Conservation (phyloP, 2,113 vertebrate species). For the Monarcha castaneiventris region DNA sequence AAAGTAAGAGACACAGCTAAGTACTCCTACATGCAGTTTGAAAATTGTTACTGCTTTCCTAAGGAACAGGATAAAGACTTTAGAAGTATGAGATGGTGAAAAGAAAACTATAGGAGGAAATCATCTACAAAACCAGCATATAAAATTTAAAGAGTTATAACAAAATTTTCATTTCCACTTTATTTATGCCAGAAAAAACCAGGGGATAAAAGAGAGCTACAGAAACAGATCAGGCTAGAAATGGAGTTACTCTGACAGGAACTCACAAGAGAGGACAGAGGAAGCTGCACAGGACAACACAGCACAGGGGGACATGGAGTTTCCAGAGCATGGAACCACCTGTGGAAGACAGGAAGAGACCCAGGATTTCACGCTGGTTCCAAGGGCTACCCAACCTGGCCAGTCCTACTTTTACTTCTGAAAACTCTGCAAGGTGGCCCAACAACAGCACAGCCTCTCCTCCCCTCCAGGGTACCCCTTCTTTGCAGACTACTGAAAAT, state of each 20-base stretch:
- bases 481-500: neutral
- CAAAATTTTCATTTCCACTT: neutral
- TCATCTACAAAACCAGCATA: neutral
- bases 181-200: neutral
- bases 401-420: neutral
- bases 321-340: neutral
- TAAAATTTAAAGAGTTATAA: neutral
- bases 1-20: neutral
- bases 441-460: neutral
- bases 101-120: neutral
- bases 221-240: neutral
- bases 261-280: neutral
- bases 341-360: neutral
- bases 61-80: neutral
- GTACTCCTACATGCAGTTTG: neutral
- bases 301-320: neutral
- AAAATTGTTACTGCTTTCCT: neutral
- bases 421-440: neutral
- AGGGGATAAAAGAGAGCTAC: neutral
- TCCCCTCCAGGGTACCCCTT: neutral
- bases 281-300: neutral
- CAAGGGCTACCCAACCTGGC: neutral
- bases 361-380: neutral
- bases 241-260: neutral
- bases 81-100: fast-evolving